Conservation (phyloP, 2,888 invertebrate genomes). For the Brachyopa scutellaris region DNA sequence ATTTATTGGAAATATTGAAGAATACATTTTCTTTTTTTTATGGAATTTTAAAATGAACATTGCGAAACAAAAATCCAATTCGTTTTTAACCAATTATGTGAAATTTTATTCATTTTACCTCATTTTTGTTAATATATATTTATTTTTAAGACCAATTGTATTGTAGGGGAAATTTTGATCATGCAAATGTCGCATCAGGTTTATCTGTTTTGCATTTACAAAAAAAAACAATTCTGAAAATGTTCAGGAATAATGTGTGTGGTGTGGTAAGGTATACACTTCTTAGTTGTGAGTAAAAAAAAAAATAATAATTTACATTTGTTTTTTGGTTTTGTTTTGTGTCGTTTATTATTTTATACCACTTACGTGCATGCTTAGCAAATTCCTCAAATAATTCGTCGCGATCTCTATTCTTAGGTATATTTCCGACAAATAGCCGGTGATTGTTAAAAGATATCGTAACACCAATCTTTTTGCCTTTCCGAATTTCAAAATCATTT, state of each 20-base stretch:
- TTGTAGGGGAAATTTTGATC: slow-evolving; percentile 49
- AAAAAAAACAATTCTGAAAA: slow-evolving; percentile 44
- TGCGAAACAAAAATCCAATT: slow-evolving; percentile 82
- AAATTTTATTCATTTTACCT: slow-evolving; percentile 20
- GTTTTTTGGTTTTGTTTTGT: slow-evolving; percentile 73
- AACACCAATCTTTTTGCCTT: slow-evolving; percentile 99
- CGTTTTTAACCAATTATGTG: slow-evolving; percentile 51
- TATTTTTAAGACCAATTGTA: slow-evolving; percentile 50
- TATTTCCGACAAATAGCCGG: slow-evolving; percentile 99
- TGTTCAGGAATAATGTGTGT: slow-evolving; percentile 45
- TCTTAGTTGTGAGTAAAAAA: slow-evolving; percentile 46
- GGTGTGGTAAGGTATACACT: slow-evolving; percentile 47
- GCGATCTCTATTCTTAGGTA: slow-evolving; percentile 99
- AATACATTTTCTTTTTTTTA: slow-evolving; percentile 32
- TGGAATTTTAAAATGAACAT: slow-evolving; percentile 77
- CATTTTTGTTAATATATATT: slow-evolving; percentile 21
- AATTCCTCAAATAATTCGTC: slow-evolving; percentile 99
- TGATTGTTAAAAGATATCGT: slow-evolving; percentile 99
- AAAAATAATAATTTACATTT: slow-evolving; percentile 54
- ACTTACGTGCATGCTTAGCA: slow-evolving; percentile 99
- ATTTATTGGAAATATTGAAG: slow-evolving; percentile 58
- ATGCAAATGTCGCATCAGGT: slow-evolving; percentile 55
- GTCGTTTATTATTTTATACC: slow-evolving; percentile 77
- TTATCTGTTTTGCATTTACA: slow-evolving; percentile 14
- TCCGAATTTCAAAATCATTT: slow-evolving; percentile 99